phyloP scores from a whole-genome alignment of 2,797 vertebrate genomes.

The Esox masquinongy region DNA sequence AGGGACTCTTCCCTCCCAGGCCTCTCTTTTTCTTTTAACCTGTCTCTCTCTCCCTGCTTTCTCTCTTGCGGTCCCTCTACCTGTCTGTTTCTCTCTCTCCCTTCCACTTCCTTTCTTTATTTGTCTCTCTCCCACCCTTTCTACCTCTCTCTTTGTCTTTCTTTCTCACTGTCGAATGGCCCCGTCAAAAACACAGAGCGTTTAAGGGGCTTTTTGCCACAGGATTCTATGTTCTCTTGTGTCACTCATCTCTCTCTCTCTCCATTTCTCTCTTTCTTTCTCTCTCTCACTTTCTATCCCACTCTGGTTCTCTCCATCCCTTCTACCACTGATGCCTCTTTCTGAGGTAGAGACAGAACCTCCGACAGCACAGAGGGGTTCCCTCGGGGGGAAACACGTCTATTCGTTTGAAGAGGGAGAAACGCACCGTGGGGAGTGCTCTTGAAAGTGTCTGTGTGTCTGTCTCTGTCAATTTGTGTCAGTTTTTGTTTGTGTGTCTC shows the following conservation, averaged over 20 bases:
- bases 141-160: not conserved
- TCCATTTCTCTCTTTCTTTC: not conserved
- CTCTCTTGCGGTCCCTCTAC: not conserved
- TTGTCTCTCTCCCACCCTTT: not conserved
- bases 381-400: constrained; percentile 38
- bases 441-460: constrained; percentile 26
- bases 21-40: no score
- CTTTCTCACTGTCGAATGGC: not conserved
- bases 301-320: not conserved
- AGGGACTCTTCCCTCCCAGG: no score
- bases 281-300: not conserved
- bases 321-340: constrained; percentile 20
- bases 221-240: constrained; percentile 8
- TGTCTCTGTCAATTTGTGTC: not conserved
- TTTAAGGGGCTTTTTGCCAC: constrained; percentile 15
- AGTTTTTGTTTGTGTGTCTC: constrained; percentile 5
- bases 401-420: constrained; percentile 39
- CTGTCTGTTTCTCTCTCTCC: not conserved
- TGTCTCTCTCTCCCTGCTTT: no score
- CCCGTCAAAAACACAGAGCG: constrained; percentile 2
- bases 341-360: constrained; percentile 29
- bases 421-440: constrained; percentile 35
- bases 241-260: not conserved
- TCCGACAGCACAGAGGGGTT: constrained; percentile 15
- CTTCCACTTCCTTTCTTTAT: not conserved